Evolutionary conservation across 2,797 vertebrate species (phyloP).

Genomic region (Micropoecilia bifurca): DNA sequence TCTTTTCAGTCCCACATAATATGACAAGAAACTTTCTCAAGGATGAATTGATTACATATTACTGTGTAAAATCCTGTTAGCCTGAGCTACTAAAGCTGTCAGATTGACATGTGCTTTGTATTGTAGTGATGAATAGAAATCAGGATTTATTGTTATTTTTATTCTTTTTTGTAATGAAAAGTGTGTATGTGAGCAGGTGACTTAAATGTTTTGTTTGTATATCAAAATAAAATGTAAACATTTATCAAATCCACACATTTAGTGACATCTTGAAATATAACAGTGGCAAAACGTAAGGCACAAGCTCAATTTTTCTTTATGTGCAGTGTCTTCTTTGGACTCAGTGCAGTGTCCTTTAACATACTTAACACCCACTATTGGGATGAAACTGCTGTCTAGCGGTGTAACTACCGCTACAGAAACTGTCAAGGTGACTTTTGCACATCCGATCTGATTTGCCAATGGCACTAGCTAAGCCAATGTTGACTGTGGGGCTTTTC

Average conservation of each 20-base stretch:
- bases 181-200: constrained; percentile 35
- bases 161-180: constrained; percentile 51
- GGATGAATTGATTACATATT: constrained; percentile 59
- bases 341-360: constrained; percentile 59
- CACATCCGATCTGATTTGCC: constrained; percentile 67
- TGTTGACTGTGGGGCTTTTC: constrained; percentile 81
- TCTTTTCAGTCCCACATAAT: constrained; percentile 56
- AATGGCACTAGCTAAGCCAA: constrained; percentile 71
- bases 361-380: constrained; percentile 67
- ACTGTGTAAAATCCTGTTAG: constrained; percentile 61
- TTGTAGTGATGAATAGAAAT: constrained; percentile 61
- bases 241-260: constrained; percentile 12
- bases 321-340: constrained; percentile 50
- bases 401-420: constrained; percentile 65
- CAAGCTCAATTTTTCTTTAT: constrained; percentile 38
- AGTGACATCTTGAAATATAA: constrained; percentile 15
- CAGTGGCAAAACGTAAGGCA: constrained; percentile 29
- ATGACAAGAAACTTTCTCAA: constrained; percentile 68
- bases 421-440: constrained; percentile 82
- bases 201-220: constrained; percentile 45
- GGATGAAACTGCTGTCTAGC: constrained; percentile 66
- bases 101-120: constrained; percentile 44
- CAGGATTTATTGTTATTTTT: constrained; percentile 61
- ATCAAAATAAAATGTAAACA: constrained; percentile 27
- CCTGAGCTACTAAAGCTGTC: constrained; percentile 62